Percentiles rank a stretch among this genome's conserved stretches.
Conservation (phyloP, 1,140 invertebrate genomes). For the Steinernema khuongi region DNA sequence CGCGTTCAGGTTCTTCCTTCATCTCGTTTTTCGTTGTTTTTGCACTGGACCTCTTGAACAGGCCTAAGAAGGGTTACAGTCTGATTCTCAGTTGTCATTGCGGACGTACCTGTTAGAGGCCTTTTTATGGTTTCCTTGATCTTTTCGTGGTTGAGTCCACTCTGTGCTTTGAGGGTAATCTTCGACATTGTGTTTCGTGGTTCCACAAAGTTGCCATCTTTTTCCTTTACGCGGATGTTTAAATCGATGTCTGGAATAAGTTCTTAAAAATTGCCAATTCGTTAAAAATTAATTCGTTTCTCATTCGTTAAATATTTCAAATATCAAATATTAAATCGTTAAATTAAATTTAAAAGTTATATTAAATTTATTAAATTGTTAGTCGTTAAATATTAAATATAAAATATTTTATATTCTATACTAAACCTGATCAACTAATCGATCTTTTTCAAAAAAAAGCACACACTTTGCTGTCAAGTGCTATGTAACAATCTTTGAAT, state of each 20-base stretch:
- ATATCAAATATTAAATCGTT: too few relatives aligned
- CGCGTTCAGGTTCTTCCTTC: not conserved
- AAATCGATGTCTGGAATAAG: slow-evolving; percentile 1
- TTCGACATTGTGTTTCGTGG: not conserved
- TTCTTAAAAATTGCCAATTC: too few relatives aligned
- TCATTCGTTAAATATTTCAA: too few relatives aligned
- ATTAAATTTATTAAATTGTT: too few relatives aligned
- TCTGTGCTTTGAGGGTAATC: not conserved
- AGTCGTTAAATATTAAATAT: too few relatives aligned
- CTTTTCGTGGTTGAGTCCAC: not conserved
- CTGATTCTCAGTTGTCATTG: not conserved
- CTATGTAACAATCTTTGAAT: too few relatives aligned
- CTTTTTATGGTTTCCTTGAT: slow-evolving; percentile 19
- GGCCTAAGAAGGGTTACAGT: not conserved
- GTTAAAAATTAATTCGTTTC: too few relatives aligned
- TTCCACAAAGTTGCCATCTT: not conserved
- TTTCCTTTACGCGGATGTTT: slow-evolving; percentile 20
- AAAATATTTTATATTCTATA: too few relatives aligned
- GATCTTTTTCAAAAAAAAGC: too few relatives aligned
- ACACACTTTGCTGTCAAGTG: too few relatives aligned
- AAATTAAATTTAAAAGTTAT: too few relatives aligned
- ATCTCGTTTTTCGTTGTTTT: not conserved
- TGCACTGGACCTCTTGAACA: not conserved
- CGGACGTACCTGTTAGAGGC: not conserved
- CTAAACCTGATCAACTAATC: too few relatives aligned